Evolutionary conservation across 2,888 invertebrate species (phyloP).

Genomic region (Melanophora roralis): DNA sequence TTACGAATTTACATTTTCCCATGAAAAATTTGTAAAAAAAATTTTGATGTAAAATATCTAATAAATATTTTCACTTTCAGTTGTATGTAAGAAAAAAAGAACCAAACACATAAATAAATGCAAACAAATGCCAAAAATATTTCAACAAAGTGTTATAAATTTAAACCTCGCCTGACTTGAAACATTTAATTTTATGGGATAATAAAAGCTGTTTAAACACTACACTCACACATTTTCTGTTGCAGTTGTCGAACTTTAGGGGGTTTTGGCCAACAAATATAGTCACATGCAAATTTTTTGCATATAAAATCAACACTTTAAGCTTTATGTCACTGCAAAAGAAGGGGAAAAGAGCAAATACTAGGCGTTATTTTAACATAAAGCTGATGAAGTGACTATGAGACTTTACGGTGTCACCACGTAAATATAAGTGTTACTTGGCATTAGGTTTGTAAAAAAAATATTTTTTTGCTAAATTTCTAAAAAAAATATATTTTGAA

Average conservation of each 20-base stretch:
- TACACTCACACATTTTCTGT: slow-evolving; percentile 13
- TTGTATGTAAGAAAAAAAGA: background rate
- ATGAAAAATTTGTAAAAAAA: background rate
- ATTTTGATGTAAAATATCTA: background rate
- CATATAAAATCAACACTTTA: slow-evolving; percentile 42
- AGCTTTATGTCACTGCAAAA: slow-evolving; percentile 26
- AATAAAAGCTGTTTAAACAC: slow-evolving; percentile 58
- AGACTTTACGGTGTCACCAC: background rate
- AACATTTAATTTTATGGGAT: slow-evolving; percentile 60
- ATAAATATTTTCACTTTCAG: slow-evolving; percentile 60
- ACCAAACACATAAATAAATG: slow-evolving; percentile 21
- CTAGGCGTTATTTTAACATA: slow-evolving; percentile 15
- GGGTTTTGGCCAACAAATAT: slow-evolving; percentile 2
- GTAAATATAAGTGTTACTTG: too few species aligned
- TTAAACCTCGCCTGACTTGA: slow-evolving; percentile 57
- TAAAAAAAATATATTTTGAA: too few species aligned
- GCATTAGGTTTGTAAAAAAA: too few species aligned
- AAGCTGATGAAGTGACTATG: slow-evolving; percentile 35
- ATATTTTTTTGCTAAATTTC: too few species aligned
- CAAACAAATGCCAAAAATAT: slow-evolving; percentile 30
- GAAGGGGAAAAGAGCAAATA: background rate
- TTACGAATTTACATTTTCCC: slow-evolving; percentile 26
- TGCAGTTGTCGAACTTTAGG: background rate
- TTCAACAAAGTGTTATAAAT: slow-evolving; percentile 55
- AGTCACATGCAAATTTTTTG: background rate